phyloP scores from a whole-genome alignment of 2,113 vertebrate genomes.

The Pongo abelii region DNA sequence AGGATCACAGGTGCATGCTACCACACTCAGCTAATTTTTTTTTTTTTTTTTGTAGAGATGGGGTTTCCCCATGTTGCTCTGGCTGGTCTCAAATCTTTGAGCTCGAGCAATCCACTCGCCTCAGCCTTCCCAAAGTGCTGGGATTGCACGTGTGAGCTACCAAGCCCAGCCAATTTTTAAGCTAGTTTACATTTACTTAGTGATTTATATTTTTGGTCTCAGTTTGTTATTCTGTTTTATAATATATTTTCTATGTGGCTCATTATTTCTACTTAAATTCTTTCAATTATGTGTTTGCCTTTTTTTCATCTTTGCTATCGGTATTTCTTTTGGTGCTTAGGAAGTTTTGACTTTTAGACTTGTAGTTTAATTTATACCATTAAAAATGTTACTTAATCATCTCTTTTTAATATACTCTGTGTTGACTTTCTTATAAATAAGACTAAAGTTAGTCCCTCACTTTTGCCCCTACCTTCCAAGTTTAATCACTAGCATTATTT shows the following conservation, averaged over 20 bases:
- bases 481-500: neutral
- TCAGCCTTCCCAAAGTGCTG: no score
- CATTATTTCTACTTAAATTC: neutral
- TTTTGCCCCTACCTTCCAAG: neutral
- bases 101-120: no score
- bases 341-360: neutral
- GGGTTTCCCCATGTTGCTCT: no score
- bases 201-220: neutral
- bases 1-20: no score
- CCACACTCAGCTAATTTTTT: no score
- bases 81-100: no score
- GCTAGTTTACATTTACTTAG: neutral
- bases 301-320: neutral
- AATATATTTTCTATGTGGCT: neutral
- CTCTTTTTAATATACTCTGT: neutral
- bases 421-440: neutral
- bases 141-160: no score
- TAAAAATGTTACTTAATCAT: neutral
- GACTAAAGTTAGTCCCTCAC: neutral
- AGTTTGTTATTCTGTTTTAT: neutral
- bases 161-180: no score
- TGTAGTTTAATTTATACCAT: neutral
- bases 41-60: no score
- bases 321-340: neutral
- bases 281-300: neutral